Evolutionary conservation across 2,797 vertebrate genomes (phyloP), one percentile per base, ranked within the genome.

Genomic region (Lutjanus argentimaculatus): DNA sequence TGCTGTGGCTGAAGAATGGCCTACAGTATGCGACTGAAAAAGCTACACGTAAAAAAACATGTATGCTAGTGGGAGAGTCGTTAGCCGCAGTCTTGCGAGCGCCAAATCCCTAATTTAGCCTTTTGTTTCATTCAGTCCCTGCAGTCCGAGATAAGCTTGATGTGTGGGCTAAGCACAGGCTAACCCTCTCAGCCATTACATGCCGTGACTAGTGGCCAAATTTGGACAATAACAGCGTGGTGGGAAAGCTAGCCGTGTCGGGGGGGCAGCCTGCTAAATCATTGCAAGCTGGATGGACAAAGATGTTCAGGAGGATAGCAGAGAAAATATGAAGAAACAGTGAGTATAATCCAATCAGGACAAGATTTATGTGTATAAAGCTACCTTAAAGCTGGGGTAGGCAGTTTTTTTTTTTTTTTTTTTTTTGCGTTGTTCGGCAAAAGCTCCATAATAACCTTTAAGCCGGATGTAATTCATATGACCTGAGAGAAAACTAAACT

Each of bases 91-190:
- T 58, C 67, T 45, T 19, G 77, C 88, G 78, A 55, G 63, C 56
- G 66, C 85, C 84, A 88, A 88, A 89, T 88, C 72, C 82, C 19
- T 80, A 19, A 77, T 93, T 91, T 82, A 85, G 83, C 79, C 80
- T 84, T 91, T 91, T 91, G 88, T 92, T 88, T 91, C 46, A 55
- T 79, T 77, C 4, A 1, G 76, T 76, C 87, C 69, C 91, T 93
- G 92, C 89, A 77, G 89, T 42, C 77, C 11, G 17, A 89, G 91
- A 91, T 92, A 92, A 93, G 89, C 88, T 74, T 67, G 62, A 78
- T 75, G 87, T 78, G 80, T 80, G 84, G 88, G 90, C 82, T 80
- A 66, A 88, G 82, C 77, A 0, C 81, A 64, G 79, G 72, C 77
- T 82, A 85, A 88, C 86, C 82, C 89, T 68, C 83, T 90, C 84